Evolutionary conservation across 2,797 vertebrate genomes (phyloP).

Genomic region (Lutra lutra): DNA sequence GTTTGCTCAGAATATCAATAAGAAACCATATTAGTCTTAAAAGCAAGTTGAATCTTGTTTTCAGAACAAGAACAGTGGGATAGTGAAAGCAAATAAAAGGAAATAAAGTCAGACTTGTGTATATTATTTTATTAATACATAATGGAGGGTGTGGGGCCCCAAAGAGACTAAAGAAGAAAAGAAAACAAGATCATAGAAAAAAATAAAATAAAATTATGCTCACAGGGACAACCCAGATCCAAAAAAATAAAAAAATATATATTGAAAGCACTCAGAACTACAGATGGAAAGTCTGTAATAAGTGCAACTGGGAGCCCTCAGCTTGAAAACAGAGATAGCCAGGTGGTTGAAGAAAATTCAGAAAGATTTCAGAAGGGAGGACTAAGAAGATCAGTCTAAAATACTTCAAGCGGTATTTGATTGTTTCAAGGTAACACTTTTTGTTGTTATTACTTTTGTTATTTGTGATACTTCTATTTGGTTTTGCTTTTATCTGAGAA

Average conservation of each 20-base stretch:
- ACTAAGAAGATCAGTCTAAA: not conserved
- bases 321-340: conserved; percentile 6
- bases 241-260: not conserved
- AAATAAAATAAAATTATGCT: conserved; percentile 51
- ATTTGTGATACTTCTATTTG: not conserved
- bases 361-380: conserved; percentile 8
- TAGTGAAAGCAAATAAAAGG: conserved; percentile 16
- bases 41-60: conserved; percentile 14
- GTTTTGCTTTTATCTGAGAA: conserved; percentile 30
- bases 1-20: conserved; percentile 34
- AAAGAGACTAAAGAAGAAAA: not conserved
- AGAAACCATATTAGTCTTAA: conserved; percentile 1
- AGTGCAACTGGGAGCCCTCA: conserved; percentile 38
- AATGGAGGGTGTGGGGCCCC: not conserved
- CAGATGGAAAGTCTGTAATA: not conserved
- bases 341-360: conserved; percentile 24
- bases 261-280: not conserved
- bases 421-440: not conserved
- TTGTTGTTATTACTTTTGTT: not conserved
- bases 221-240: not conserved
- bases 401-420: not conserved
- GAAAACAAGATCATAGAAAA: not conserved
- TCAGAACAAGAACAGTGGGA: not conserved
- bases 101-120: not conserved
- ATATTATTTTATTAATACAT: conserved; percentile 28